These are phyloP conservation scores for Numida meleagris DNA, from an alignment of 2,113 vertebrate species.

Conservation along the genomic window DNA sequence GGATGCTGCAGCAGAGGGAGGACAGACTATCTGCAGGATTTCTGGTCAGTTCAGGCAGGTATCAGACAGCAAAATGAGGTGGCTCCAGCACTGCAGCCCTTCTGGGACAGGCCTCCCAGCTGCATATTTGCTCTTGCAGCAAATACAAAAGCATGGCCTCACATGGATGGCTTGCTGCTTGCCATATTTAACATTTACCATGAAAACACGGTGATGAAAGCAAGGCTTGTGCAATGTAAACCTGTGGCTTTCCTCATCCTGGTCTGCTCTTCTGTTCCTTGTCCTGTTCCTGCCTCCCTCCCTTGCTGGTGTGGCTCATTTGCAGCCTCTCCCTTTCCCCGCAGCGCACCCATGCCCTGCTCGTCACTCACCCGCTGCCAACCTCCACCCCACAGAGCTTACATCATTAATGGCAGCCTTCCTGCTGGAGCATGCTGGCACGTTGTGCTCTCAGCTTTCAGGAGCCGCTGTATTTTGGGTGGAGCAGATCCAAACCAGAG, in stretches of 20 bases:
- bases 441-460: background rate
- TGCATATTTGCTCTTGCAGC: background rate
- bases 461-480: background rate
- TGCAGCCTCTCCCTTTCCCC: background rate
- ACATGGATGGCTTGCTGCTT: background rate
- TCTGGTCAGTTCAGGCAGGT: background rate
- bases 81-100: background rate
- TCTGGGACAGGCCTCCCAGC: background rate
- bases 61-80: background rate
- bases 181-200: background rate
- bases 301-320: fast-evolving
- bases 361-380: background rate
- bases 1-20: background rate
- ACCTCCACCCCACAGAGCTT: background rate
- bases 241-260: background rate
- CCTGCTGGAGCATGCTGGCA: background rate
- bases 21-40: background rate
- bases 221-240: background rate
- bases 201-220: background rate
- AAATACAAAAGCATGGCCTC: background rate
- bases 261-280: background rate
- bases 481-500: background rate
- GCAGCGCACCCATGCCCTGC: background rate
- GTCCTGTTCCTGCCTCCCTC: fast-evolving
- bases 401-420: background rate